Conservation (phyloP, 64 coral and sea anemone genomes). For the Stichodactyla helianthus region DNA sequence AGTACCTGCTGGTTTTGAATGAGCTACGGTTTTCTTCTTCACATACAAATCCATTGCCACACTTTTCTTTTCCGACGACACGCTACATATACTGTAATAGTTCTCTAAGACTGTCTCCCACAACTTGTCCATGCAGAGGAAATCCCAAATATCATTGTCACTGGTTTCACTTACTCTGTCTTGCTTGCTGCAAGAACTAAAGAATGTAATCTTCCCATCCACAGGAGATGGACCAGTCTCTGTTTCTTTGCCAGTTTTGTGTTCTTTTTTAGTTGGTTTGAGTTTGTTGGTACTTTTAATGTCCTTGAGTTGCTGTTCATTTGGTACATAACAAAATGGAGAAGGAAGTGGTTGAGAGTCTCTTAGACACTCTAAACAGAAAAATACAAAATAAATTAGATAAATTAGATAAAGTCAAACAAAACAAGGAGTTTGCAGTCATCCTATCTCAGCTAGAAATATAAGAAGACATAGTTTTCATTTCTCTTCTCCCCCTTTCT, state of each 20-base stretch:
- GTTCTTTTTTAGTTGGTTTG: constrained; percentile 29
- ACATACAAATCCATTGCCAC: constrained; percentile 71
- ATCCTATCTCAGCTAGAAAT: no score
- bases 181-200: constrained; percentile 26
- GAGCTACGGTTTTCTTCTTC: constrained; percentile 34
- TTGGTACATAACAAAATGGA: constrained; percentile 83
- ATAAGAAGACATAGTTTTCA: no score
- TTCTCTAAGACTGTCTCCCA: constrained; percentile 80
- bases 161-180: background rate
- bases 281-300: constrained; percentile 40
- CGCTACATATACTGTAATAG: constrained; percentile 84
- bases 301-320: constrained; percentile 56
- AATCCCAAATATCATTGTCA: constrained; percentile 42
- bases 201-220: constrained; percentile 76
- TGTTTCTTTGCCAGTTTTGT: background rate
- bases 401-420: background rate
- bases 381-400: background rate
- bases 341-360: constrained; percentile 41
- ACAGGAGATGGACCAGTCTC: constrained; percentile 43
- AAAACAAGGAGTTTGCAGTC: background rate
- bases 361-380: constrained; percentile 43
- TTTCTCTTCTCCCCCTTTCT: no score
- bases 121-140: constrained; percentile 53
- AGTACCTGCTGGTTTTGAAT: constrained; percentile 23
- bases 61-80: constrained; percentile 42